These are phyloP conservation scores for Equus quagga DNA, from an alignment of 2,113 vertebrate species.

Conservation along the genomic window DNA sequence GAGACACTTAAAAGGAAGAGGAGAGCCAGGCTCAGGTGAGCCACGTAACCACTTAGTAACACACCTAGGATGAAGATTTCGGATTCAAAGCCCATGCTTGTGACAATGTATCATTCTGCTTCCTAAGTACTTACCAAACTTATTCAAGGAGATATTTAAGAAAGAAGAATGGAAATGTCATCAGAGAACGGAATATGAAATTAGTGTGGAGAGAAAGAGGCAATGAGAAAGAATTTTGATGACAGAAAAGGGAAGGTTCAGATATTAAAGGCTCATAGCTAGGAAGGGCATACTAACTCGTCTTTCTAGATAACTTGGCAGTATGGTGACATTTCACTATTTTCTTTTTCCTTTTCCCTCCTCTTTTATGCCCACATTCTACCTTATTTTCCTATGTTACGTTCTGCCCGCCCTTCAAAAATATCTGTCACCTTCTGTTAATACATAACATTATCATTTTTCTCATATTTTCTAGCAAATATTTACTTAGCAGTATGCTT, in stretches of 20 bases:
- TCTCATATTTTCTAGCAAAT: neutral
- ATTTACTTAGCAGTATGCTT: neutral
- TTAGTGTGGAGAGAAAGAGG: neutral
- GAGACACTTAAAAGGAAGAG: neutral
- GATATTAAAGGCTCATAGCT: neutral
- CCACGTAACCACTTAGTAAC: neutral
- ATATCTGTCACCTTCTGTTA: neutral
- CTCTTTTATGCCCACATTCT: neutral
- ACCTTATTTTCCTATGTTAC: neutral
- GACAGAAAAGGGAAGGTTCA: neutral
- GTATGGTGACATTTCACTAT: neutral
- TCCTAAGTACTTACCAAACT: neutral
- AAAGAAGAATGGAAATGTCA: neutral
- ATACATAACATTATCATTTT: neutral
- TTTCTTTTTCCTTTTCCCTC: neutral
- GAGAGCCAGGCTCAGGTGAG: neutral
- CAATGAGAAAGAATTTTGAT: neutral
- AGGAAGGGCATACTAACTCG: neutral
- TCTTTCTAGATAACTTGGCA: neutral
- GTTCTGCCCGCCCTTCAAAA: neutral
- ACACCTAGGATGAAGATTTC: neutral
- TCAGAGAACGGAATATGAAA: neutral
- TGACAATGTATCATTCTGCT: neutral
- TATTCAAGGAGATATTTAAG: neutral
- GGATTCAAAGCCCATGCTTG: neutral